Conservation (phyloP, 2,888 invertebrate genomes). For the Nezara viridula region DNA sequence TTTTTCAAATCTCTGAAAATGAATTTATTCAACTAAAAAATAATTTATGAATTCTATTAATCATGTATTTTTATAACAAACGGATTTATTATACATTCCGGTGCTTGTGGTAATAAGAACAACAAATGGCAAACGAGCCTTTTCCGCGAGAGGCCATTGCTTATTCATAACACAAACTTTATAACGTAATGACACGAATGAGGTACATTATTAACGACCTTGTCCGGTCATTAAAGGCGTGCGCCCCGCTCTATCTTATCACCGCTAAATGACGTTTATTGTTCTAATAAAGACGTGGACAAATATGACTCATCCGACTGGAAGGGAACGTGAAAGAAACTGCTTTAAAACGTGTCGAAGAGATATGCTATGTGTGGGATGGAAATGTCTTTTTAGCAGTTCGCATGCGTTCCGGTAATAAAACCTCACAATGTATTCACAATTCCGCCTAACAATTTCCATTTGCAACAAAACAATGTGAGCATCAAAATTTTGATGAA, state of each 20-base stretch:
- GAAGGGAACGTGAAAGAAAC: not conserved
- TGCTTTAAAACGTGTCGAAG: slow-evolving; percentile 32
- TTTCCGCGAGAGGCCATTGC: not conserved
- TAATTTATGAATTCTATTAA: not conserved
- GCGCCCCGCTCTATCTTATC: slow-evolving; percentile 31
- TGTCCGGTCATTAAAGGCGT: slow-evolving; percentile 26
- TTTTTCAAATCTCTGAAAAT: too few species aligned
- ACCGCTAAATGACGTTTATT: slow-evolving; percentile 20
- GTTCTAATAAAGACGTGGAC: slow-evolving; percentile 23
- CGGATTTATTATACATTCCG: not conserved
- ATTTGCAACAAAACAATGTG: slow-evolving; percentile 51
- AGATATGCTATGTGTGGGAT: slow-evolving; percentile 46
- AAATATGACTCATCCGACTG: slow-evolving; percentile 18
- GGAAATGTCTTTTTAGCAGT: slow-evolving; percentile 46
- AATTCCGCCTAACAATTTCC: not conserved
- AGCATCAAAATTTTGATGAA: slow-evolving; percentile 52
- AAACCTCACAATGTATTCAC: slow-evolving; percentile 7
- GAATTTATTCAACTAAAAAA: not conserved
- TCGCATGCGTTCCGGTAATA: slow-evolving; percentile 48
- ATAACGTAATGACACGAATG: slow-evolving; percentile 25
- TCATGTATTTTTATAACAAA: not conserved
- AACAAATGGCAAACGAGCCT: not conserved
- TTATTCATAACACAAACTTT: slow-evolving; percentile 16
- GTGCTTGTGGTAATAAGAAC: not conserved
- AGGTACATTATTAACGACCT: slow-evolving; percentile 39